Evolutionary conservation across 2,888 invertebrate species (phyloP), one percentile per base, ranked within the genome.

Genomic region (Anthoptus insignis): DNA sequence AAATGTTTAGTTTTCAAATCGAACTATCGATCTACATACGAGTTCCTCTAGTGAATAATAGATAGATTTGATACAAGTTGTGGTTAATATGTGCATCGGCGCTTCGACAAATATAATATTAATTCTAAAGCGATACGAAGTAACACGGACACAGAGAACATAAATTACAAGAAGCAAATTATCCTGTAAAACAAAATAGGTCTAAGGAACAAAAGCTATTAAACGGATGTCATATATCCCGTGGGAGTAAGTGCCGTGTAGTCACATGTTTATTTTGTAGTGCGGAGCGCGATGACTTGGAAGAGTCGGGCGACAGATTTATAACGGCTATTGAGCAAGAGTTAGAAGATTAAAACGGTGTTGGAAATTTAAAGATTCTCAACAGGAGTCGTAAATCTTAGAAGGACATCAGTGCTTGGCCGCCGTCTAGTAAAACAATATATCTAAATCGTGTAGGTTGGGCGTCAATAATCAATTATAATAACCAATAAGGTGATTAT

Each of bases 221-320:
- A 61, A 61, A 54, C 54, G 61, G 61, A 54, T 61, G 60, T 42
- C 60, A 61, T 61, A 54, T 54, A 61, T 61, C 61, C 54, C 54
- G 16, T 24, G 61, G 34, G 54, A 61, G 53, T 47, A 54, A 54
- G 61, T 61, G 53, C 34, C 53, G 29, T 60, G 54, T 54, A 61
- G 61, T 24, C 45, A 47, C 61, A 61, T 60, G 60, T 60, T 60
- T 61, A 61, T 39, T 59, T 61, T 54, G 54, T 47, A 45, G 32
- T 32, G 42, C 27, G n/a, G 34, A 24, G 42, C 61, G 60, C 14
- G 42, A 53, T 14, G 42, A 42, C 59, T 59, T 42, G 60, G 52
- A 60, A 60, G 52, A 53, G 60, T 53, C 60, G 52, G 21, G 54
- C 16, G 29, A 42, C 52, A 53, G 52, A 60, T 60, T 60, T 60